These are phyloP conservation scores for Clusia tigrina DNA, from an alignment of 2,888 invertebrate species.

Conservation along the genomic window DNA sequence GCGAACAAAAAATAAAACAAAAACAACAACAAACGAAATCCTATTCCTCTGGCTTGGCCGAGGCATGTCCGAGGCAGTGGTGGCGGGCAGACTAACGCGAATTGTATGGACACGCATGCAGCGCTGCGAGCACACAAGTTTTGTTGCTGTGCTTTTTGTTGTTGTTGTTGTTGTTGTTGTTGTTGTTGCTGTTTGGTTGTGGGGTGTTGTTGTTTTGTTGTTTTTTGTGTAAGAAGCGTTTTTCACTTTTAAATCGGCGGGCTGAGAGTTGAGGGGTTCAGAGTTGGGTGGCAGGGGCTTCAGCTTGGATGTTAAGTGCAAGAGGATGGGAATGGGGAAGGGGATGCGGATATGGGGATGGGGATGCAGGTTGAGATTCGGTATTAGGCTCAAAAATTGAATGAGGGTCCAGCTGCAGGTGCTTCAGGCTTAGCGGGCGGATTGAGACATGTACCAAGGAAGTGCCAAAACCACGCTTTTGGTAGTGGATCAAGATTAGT, in stretches of 20 bases:
- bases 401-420: too few relatives aligned
- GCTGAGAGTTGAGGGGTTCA: neutral
- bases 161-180: constrained; percentile 13
- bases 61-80: neutral
- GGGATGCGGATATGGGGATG: neutral
- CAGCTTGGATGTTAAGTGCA: neutral
- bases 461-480: too few relatives aligned
- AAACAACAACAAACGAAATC: constrained; percentile 31
- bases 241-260: constrained; percentile 23
- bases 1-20: constrained; percentile 33
- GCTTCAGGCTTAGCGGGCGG: too few relatives aligned
- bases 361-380: neutral
- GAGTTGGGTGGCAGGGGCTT: constrained; percentile 30
- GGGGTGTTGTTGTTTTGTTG: too few relatives aligned
- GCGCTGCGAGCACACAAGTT: neutral
- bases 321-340: neutral
- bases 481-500: too few relatives aligned
- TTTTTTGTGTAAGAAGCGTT: constrained; percentile 21
- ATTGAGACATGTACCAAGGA: too few relatives aligned
- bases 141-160: neutral
- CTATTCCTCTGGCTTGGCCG: too few relatives aligned
- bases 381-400: too few relatives aligned
- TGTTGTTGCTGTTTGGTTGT: too few relatives aligned
- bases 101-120: neutral
- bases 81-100: neutral